A percentile compares a stretch with the other conserved stretches of the same genome.
Conservation (phyloP, 2,113 vertebrate species). For the Rhodinocichla rosea region DNA sequence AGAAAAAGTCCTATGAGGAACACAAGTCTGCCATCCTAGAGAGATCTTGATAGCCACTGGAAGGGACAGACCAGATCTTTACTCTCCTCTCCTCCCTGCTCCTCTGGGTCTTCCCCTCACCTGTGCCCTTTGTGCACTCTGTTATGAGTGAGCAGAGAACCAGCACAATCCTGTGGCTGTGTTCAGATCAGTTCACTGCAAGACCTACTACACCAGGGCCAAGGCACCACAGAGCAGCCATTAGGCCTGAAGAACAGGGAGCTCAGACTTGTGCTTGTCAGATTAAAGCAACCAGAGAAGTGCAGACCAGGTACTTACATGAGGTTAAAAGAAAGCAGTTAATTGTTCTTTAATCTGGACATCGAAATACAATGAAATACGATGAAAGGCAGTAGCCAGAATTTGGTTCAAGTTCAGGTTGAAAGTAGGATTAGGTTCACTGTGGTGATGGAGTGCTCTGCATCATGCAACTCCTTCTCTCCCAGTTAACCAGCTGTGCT, state of each 20-base stretch:
- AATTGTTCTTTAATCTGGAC: conserved; percentile 15
- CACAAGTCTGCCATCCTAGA: background rate
- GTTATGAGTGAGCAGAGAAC: background rate
- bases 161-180: background rate
- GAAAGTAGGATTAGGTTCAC: background rate
- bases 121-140: background rate
- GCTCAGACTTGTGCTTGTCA: background rate
- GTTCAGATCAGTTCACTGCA: background rate
- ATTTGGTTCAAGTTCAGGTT: background rate
- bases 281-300: background rate
- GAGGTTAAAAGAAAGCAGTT: background rate
- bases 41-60: background rate
- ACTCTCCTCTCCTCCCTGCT: background rate
- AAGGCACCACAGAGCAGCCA: background rate
- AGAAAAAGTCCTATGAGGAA: background rate
- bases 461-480: background rate
- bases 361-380: conserved; percentile 11
- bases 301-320: background rate
- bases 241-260: background rate
- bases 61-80: background rate
- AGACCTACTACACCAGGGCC: background rate
- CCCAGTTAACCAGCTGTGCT: background rate
- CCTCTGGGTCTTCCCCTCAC: background rate
- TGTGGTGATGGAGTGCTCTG: background rate
- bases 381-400: background rate